Conservation (phyloP, 2,797 vertebrate species). For the Lophius americanus region DNA sequence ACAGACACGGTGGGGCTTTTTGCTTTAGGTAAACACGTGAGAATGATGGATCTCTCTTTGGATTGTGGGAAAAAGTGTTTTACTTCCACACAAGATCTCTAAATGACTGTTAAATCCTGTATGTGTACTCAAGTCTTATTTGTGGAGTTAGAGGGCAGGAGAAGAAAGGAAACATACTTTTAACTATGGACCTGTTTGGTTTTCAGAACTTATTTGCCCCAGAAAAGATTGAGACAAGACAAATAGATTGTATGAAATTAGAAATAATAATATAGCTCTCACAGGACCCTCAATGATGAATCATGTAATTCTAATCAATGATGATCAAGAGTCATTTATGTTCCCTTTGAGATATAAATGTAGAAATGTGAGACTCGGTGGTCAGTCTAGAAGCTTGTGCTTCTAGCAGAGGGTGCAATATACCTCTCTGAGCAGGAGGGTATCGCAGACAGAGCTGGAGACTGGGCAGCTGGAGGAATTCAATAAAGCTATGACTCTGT, state of each 20-base stretch:
- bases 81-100: constrained; percentile 84
- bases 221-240: background rate
- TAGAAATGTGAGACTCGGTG: constrained; percentile 2
- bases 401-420: constrained; percentile 48
- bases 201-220: constrained; percentile 21
- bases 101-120: constrained; percentile 79
- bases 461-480: constrained; percentile 80
- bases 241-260: constrained; percentile 15
- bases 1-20: constrained; percentile 58
- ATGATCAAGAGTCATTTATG: constrained; percentile 1
- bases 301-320: background rate
- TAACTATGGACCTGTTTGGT: constrained; percentile 49
- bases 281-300: constrained; percentile 1
- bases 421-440: constrained; percentile 66
- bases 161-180: constrained; percentile 25
- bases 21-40: constrained; percentile 80
- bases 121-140: constrained; percentile 70
- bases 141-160: constrained; percentile 37
- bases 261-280: constrained; percentile 10
- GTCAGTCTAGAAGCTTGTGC: constrained; percentile 33
- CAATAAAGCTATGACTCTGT: constrained; percentile 69
- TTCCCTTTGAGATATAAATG: constrained; percentile 22
- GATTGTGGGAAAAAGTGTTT: constrained; percentile 84
- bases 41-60: constrained; percentile 82
- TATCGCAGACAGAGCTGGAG: constrained; percentile 66